A percentile compares a stretch with the other conserved stretches of the same genome.
phyloP scores from a whole-genome alignment of 2,797 vertebrate genomes.

The Catamblyrhynchus diadema region DNA sequence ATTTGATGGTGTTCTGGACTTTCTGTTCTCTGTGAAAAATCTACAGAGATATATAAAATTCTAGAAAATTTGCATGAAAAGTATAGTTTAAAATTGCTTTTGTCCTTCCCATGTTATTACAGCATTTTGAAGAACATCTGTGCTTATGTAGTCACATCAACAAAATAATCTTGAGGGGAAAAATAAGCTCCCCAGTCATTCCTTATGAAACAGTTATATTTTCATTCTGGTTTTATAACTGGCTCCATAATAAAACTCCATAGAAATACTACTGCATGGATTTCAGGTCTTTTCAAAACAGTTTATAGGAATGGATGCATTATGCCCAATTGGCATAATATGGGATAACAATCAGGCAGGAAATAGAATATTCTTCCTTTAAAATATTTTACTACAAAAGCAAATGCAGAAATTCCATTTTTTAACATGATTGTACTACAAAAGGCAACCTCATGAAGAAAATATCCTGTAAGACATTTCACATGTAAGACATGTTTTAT shows the following conservation, averaged over 20 bases:
- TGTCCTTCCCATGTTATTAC: background rate
- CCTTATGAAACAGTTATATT: background rate
- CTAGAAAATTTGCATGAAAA: background rate
- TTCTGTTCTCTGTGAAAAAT: conserved; percentile 7
- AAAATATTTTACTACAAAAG: background rate
- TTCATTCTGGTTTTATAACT: conserved; percentile 28
- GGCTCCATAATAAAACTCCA: background rate
- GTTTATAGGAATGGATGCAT: background rate
- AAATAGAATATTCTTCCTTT: background rate
- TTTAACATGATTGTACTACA: background rate
- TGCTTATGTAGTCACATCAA: background rate
- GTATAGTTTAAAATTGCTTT: background rate
- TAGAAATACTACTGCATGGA: background rate
- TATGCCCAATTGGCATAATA: background rate
- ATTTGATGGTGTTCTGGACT: conserved; percentile 1
- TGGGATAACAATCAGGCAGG: background rate
- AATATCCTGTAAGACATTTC: background rate
- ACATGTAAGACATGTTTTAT: background rate
- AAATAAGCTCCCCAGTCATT: background rate
- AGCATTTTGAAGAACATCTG: conserved; percentile 11
- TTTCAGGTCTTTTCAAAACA: background rate
- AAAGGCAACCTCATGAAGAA: background rate
- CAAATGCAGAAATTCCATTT: background rate
- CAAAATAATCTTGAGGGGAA: background rate
- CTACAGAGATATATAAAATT: background rate